Evolutionary conservation across 2,113 vertebrate species (phyloP).

Genomic region (Cairina moschata): DNA sequence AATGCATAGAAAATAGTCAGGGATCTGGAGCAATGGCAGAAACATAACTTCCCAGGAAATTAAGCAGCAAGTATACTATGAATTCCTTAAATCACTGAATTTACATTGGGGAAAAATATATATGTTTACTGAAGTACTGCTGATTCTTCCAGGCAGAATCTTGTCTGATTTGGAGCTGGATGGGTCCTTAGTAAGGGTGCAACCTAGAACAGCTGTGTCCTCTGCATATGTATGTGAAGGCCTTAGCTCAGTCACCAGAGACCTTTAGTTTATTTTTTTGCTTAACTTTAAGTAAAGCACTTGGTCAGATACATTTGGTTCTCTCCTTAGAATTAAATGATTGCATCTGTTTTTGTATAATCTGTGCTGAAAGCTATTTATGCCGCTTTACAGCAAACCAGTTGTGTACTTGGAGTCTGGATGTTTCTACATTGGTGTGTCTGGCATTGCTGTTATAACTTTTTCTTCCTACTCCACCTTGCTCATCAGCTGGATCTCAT

Average conservation of each 20-base stretch:
- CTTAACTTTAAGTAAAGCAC: not conserved
- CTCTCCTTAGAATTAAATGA: not conserved
- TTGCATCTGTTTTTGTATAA: not conserved
- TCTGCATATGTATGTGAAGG: not conserved
- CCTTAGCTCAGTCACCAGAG: not conserved
- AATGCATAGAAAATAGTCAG: not conserved
- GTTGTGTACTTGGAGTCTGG: not conserved
- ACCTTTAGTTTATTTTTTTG: not conserved
- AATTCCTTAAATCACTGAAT: not conserved
- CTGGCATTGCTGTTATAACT: not conserved
- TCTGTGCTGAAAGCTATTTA: not conserved
- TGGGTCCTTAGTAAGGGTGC: not conserved
- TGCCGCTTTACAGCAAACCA: not conserved
- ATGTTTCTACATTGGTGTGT: not conserved
- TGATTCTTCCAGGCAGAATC: not conserved
- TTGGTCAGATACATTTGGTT: not conserved
- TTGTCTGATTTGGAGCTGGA: not conserved
- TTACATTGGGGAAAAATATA: not conserved
- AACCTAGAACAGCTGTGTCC: not conserved
- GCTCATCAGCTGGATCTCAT: not conserved
- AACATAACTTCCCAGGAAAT: not conserved
- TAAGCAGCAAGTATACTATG: not conserved
- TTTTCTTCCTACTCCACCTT: not conserved
- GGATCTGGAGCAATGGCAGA: not conserved
- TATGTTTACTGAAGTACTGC: not conserved